These are phyloP conservation scores for Drosophila ananassae DNA, from an alignment of 1,140 invertebrate genomes.

Conservation along the genomic window DNA sequence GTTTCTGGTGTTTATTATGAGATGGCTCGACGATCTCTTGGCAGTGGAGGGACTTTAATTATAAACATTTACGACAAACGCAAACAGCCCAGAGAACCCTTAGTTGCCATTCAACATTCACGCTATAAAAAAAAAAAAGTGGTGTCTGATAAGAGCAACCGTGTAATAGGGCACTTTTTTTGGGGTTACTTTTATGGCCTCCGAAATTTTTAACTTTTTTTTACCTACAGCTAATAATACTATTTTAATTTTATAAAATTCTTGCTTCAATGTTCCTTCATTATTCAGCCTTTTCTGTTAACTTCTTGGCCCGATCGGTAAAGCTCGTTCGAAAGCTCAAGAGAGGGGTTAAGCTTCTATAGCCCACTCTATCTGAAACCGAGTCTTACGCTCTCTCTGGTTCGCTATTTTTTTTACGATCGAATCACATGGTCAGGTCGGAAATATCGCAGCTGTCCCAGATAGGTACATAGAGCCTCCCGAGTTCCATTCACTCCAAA, in stretches of 20 bases:
- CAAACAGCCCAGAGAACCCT: constrained; percentile 2
- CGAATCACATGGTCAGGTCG: constrained; percentile 66
- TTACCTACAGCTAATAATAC: background rate
- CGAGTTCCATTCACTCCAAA: constrained; percentile 40
- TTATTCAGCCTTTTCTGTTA: constrained; percentile 2
- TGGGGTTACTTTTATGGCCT: background rate
- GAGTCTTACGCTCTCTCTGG: constrained; percentile 6
- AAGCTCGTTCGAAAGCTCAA: constrained; percentile 39
- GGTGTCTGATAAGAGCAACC: constrained; percentile 13
- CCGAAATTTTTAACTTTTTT: background rate
- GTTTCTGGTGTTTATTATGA: constrained; percentile 46
- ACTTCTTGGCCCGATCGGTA: constrained; percentile 22
- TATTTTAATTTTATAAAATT: too few species aligned
- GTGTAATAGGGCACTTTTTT: constrained; percentile 14
- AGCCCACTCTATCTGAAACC: constrained; percentile 6
- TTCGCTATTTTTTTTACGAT: constrained; percentile 31
- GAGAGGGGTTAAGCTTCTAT: constrained; percentile 1
- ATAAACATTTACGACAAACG: constrained; percentile 37
- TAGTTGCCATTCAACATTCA: constrained; percentile 45
- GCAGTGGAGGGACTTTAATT: constrained; percentile 55
- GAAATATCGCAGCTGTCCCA: constrained; percentile 23
- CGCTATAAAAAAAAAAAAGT: constrained; percentile 2
- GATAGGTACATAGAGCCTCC: background rate
- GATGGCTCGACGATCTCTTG: constrained; percentile 6
- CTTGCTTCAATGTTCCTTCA: background rate